A percentile compares a stretch with the other conserved stretches of the same genome.
Evolutionary conservation across 2,888 invertebrate genomes (phyloP).

Genomic region (Drosophila diplacantha): DNA sequence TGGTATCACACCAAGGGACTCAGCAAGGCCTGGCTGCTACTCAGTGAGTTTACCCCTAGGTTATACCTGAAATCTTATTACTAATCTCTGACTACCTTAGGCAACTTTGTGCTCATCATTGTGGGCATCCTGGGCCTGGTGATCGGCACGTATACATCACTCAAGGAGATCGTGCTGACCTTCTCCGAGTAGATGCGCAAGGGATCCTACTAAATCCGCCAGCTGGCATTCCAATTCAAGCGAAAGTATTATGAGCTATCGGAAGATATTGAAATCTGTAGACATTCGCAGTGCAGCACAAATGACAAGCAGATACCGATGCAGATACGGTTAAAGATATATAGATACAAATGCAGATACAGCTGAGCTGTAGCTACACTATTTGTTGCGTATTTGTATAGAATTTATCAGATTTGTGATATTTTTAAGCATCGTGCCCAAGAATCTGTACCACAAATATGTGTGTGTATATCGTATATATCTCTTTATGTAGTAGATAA

Average conservation of each 20-base stretch:
- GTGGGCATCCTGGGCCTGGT: conserved; percentile 84
- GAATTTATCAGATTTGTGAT: conserved; percentile 64
- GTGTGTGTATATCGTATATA: conserved; percentile 32
- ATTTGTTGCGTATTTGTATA: conserved; percentile 50
- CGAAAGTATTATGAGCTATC: conserved; percentile 64
- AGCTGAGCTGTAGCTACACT: conserved; percentile 23
- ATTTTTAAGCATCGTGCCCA: conserved; percentile 70
- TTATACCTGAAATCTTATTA: neutral
- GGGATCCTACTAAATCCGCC: conserved; percentile 35
- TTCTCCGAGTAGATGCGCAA: conserved; percentile 74
- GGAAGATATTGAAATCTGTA: conserved; percentile 39
- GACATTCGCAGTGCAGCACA: conserved; percentile 46
- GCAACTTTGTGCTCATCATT: conserved; percentile 81
- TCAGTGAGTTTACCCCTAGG: conserved; percentile 75
- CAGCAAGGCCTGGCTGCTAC: conserved; percentile 80
- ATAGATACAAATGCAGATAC: conserved; percentile 5
- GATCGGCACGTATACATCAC: conserved; percentile 84
- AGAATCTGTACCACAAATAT: conserved; percentile 48
- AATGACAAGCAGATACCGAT: conserved; percentile 33
- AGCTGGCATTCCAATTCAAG: conserved; percentile 52
- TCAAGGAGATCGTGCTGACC: conserved; percentile 82
- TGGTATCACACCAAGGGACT: conserved; percentile 83
- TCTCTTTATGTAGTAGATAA: conserved; percentile 50
- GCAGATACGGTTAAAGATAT: conserved; percentile 22
- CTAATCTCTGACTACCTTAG: conserved; percentile 9